Base-by-base conservation (phyloP, 2,888 invertebrate species). In the Ryuthela nishihirai region DNA sequence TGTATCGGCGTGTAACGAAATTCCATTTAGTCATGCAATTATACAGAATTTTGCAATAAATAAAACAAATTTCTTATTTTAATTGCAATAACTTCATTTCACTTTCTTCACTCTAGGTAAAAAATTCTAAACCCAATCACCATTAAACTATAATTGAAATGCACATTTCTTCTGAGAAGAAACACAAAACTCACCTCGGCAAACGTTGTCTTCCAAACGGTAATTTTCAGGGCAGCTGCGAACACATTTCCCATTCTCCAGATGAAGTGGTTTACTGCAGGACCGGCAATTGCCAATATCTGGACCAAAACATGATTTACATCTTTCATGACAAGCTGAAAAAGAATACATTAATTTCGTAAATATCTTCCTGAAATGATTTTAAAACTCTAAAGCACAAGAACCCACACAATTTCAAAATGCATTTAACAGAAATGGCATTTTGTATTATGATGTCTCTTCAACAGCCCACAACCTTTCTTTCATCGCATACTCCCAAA, bases 201-300 rank as follows among this genome's bases (percentile, higher is more conserved):
- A 56, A 23, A 46, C n/a, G 17, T 42, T 46, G 15, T 18, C 15
- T 10, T 56, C 50, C 25, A 36, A 41, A 45, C 50, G 52, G 29
- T 25, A 56, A n/a, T 50, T 50, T 25, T 44, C 41, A 15, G 50
- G 46, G 15, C 56, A 56, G 17, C 52, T 50, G 24, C 45, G 56
- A 9, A 56, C 46, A 38, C 56, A 56, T 17, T 24, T 41, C 26
- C 56, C 56, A 38, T 50, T 26, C 34, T 56, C 52, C 17, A 50
- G 38, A 20, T 38, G 52, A 1, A 56, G 29, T 7, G 56, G 35
- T 20, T 12, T 35, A 2, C 17, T 56, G 35, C 56, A 56, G 17
- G 56, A 36, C 7, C n/a, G 20, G 20, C 56, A 56, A 4, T 56
- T 50, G 17, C 46, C 46, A 20, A 50, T 50, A 50, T 56, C 42